Evolutionary conservation across 2,113 vertebrate genomes (phyloP), one percentile per base, ranked within the genome.

Genomic region (Vireo altiloquus): DNA sequence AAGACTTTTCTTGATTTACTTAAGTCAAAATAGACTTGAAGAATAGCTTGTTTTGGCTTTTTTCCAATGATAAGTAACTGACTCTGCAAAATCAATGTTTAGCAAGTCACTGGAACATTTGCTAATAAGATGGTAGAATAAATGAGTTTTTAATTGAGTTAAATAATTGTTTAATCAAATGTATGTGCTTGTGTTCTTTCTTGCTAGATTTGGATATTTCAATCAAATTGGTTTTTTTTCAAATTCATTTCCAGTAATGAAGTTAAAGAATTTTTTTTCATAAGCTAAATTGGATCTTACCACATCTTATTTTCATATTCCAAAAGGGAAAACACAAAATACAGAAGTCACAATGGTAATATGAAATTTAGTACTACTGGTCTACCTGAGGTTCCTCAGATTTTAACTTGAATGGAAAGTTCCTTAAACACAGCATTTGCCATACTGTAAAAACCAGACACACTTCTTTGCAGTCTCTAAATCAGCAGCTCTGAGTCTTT

Each of bases 31-130:
- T 33, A 49, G 24, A 40, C 46, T 80, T 82, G 4, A 82, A 64
- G 50, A 77, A 47, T 82, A 82, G 27, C 20, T 84, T 75, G 9
- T 33, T 70, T 78, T 35, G 69, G 14, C 27, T 82, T 71, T 91
- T 94, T 92, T 74, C 60, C 15, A 66, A 27, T 46, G 11, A 31
- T 49, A 61, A 61, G 39, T 84, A 91, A 77, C n/a, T 89, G 52
- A 40, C 50, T 90, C 42, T 88, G 44, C n/a, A 83, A 71, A 92
- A 47, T 50, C 50, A 50, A 13, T 70, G 56, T 75, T 54, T 61
- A 92, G 21, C 65, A 80, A 94, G 54, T 86, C 35, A 70, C 8
- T 83, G 68, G 52, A 83, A 84, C 39, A 23, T 47, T 92, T 91
- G 23, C 23, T 89, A 90, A 72, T 86, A 85, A 68, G 23, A 42